Conservation (phyloP, 2,797 vertebrate species). For the Chelidonichthys spinosus region DNA sequence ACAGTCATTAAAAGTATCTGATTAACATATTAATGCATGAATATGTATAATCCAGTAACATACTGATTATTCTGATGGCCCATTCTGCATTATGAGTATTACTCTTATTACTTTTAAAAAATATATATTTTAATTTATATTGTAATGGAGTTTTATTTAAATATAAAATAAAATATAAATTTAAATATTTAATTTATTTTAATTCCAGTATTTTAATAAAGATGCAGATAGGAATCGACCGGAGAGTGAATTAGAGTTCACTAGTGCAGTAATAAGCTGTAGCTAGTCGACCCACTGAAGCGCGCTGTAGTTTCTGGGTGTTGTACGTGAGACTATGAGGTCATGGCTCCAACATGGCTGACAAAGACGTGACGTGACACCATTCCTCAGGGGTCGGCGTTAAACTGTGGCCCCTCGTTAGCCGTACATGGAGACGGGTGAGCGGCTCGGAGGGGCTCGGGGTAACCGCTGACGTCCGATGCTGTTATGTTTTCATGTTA, state of each 20-base stretch:
- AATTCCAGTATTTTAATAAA: background rate
- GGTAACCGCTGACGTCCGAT: background rate
- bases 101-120: too few relatives aligned
- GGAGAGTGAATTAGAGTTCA: background rate
- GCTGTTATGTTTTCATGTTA: background rate
- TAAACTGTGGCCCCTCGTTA: background rate
- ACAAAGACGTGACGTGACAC: slow-evolving; percentile 2
- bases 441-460: background rate
- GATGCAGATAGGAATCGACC: background rate
- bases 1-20: too few relatives aligned
- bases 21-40: too few relatives aligned
- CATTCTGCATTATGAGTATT: too few relatives aligned
- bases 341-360: slow-evolving; percentile 10
- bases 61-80: too few relatives aligned
- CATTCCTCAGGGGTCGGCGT: background rate
- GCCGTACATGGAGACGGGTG: background rate
- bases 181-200: too few relatives aligned
- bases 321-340: background rate
- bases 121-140: too few relatives aligned
- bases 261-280: background rate
- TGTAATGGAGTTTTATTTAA: too few relatives aligned
- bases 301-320: background rate
- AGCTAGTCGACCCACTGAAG: background rate
- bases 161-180: too few relatives aligned
- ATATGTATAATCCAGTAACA: too few relatives aligned